Evolutionary conservation across 2,113 vertebrate genomes (phyloP), one percentile per base, ranked within the genome.

Genomic region (Hippocampus zosterae): DNA sequence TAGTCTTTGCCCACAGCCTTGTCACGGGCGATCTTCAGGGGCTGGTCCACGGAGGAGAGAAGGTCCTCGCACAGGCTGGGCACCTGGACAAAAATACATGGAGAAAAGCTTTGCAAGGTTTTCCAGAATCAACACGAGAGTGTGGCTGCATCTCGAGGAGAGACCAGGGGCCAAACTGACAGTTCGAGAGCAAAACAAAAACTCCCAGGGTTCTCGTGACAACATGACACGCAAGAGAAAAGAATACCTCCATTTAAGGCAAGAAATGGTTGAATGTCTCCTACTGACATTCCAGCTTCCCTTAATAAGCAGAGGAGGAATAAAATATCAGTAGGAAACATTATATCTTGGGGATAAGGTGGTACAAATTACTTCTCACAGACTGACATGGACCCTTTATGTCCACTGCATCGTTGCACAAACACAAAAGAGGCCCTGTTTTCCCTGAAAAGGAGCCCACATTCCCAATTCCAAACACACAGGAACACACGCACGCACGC

Each of bases 1-100:
- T 99, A 99, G 87, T 99, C 97, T 85, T 99, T 99, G 23, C 97
- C 97, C 83, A 98, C 95, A 68, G 95, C 93, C 80, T 96, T 99
- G 83, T 99, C 97, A 60, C 96, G 91, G 23, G 97, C 97, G 19
- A 99, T 99, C 90, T 99, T 98, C 90, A 99, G 88, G 0, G 97
- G 97, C 91, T 99, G 97, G 92, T 98, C 97, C 72, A 99, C 97
- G 48, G 97, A 99, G 69, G 97, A 99, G 81, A 99, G 93, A 83
- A 99, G 95, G 88, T 99, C 97, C 93, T 99, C 97, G 83, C 97
- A 98, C 69, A 98, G 92, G 87, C 91, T 94, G 44, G 97, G 97
- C 42, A 99, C 97, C 97, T 98, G 78, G 65, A 79, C 2, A 64
- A 50, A 88, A 68, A 75, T 62, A 85, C 13, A 29, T 4, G 42